phyloP scores from a whole-genome alignment of 1,140 invertebrate species.

The Cotesia glomerata region DNA sequence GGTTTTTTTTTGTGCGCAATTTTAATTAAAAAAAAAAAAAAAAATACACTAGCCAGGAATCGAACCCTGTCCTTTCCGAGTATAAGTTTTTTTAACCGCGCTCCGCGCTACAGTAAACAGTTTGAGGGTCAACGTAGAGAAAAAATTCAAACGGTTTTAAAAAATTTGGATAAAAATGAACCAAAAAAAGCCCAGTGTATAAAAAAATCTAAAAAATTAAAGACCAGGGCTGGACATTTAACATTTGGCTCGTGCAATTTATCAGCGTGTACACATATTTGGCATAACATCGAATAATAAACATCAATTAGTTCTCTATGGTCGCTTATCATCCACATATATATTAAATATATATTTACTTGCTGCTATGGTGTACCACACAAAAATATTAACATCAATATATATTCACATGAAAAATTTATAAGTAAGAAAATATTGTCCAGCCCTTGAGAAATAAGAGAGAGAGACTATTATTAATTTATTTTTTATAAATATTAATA shows the following conservation, averaged over 20 bases:
- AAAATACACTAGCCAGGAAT: too few relatives aligned
- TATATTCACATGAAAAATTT: background rate
- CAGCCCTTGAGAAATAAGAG: conserved; percentile 31
- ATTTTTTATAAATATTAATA: conserved; percentile 2
- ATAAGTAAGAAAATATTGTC: conserved; percentile 41
- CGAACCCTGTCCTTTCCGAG: too few relatives aligned
- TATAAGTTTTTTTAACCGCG: too few relatives aligned
- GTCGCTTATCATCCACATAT: conserved; percentile 18
- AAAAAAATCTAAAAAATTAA: background rate
- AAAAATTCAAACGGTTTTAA: too few relatives aligned
- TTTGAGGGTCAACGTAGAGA: too few relatives aligned
- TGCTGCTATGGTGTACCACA: conserved; percentile 22
- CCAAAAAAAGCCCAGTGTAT: too few relatives aligned
- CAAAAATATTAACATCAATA: conserved; percentile 29
- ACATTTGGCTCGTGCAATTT: conserved; percentile 30
- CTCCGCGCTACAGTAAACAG: too few relatives aligned
- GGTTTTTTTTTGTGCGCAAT: too few relatives aligned
- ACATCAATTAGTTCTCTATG: conserved; percentile 48
- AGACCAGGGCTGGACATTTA: conserved; percentile 36
- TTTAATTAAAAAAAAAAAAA: too few relatives aligned
- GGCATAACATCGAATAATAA: conserved; percentile 51
- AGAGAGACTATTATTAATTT: background rate
- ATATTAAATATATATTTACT: conserved; percentile 13
- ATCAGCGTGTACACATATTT: conserved; percentile 35
- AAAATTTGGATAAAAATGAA: too few relatives aligned